Evolutionary conservation across 2,888 invertebrate species (phyloP).

Genomic region (Pherbina coryleti): DNA sequence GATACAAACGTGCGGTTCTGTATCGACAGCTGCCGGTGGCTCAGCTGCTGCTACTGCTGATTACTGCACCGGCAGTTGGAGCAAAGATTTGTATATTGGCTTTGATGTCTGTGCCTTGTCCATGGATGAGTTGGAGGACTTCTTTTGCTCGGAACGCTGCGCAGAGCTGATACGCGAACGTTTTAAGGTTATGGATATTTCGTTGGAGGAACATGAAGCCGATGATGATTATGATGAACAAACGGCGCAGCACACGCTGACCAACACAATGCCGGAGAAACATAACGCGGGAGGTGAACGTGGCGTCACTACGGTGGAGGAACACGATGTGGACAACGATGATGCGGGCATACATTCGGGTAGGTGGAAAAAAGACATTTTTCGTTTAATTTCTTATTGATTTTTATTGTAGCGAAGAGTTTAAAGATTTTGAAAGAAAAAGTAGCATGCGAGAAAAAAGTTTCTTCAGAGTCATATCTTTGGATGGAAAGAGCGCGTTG

Average conservation of each 20-base stretch:
- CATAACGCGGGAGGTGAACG: not conserved
- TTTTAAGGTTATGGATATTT: conserved; percentile 64
- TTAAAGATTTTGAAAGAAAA: no score
- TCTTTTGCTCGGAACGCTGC: conserved; percentile 67
- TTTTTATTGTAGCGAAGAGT: no score
- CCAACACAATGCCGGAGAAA: not conserved
- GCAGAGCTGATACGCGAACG: conserved; percentile 66
- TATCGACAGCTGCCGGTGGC: conserved; percentile 34
- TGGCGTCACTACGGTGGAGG: not conserved
- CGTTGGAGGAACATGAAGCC: conserved; percentile 44
- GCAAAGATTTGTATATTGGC: conserved; percentile 62
- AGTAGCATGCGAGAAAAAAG: no score
- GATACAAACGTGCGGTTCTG: conserved; percentile 52
- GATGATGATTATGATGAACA: conserved; percentile 44
- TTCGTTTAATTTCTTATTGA: no score
- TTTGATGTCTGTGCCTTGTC: conserved; percentile 66
- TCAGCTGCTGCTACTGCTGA: conserved; percentile 20
- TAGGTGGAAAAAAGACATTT: conserved; percentile 65
- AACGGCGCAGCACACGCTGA: conserved; percentile 45
- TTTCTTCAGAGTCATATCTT: no score
- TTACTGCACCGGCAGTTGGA: conserved; percentile 60
- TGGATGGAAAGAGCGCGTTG: no score
- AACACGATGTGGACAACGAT: conserved; percentile 70
- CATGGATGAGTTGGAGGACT: conserved; percentile 65
- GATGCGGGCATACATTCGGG: conserved; percentile 82